Base-by-base conservation (phyloP, 2,113 vertebrate species). In the Phalacrocorax carbo region DNA sequence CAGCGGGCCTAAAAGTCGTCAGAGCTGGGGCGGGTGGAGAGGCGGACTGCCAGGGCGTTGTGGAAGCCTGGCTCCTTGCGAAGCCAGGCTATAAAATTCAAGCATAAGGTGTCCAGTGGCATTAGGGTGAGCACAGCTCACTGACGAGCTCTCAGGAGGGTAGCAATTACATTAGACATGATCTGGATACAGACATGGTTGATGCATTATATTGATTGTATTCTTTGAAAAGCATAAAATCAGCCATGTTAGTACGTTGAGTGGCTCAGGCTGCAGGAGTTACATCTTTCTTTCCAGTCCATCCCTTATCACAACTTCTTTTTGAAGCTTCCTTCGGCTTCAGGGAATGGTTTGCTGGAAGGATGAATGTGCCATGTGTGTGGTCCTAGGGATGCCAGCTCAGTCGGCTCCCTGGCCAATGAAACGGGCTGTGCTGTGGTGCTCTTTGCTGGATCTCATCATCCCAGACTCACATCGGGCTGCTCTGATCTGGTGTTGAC, bases 151-250 rank as follows among this genome's bases (percentile, higher is more conserved):
- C 68, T 65, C 65, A 30, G 65, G 94, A 90, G 82, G 22, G n/a
- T 49, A 13, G 61, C 71, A 86, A 96, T 85, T 90, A 86, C 93
- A 93, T 94, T 80, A 58, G n/a, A 29, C 44, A 42, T 82, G 87
- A 81, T 85, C 94, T 90, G 65, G 46, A 38, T 66, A 5, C 69
- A 38, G 94, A 34, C 54, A 14, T 7, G 44, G 49, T 69, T 69
- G 82, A 29, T 69, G 27, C 0, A 0, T 62, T 76, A 13, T 7
- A 27, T 30, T 36, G 64, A 62, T 87, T 52, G 5, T 21, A 4
- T 34, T 73, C 32, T 89, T 93, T 36, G 55, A 66, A 70, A 82
- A 78, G 36, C 13, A 1, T 90, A 36, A 70, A 52, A 61, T 78
- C 19, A 57, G 25, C 52, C 29, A 2, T 32, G 52, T 52, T 91